Evolutionary conservation across 2,888 invertebrate genomes (phyloP).

Genomic region (Lumbricus terrestris): DNA sequence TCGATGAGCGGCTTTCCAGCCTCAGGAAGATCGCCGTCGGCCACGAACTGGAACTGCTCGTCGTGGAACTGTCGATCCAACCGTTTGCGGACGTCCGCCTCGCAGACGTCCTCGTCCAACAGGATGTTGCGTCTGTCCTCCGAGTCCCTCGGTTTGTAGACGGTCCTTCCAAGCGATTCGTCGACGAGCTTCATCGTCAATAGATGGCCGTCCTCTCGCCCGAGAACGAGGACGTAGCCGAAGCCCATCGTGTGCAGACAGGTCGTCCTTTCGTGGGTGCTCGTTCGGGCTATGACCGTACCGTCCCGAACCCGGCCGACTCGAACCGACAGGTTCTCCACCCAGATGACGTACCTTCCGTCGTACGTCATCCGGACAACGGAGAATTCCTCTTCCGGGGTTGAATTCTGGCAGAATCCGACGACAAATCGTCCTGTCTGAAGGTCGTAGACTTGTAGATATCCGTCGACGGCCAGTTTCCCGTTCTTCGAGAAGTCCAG

Average conservation of each 20-base stretch:
- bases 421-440: conserved; percentile 22
- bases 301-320: conserved; percentile 31
- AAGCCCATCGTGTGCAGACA: conserved; percentile 34
- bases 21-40: conserved; percentile 20
- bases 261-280: conserved; percentile 38
- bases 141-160: conserved; percentile 19
- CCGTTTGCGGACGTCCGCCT: not conserved
- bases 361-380: conserved; percentile 37
- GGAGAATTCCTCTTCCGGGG: conserved; percentile 19
- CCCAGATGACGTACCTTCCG: conserved; percentile 38
- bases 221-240: conserved; percentile 39
- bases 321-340: conserved; percentile 33
- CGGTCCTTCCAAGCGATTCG: not conserved
- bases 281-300: conserved; percentile 31
- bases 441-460: conserved; percentile 38
- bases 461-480: conserved; percentile 36
- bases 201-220: conserved; percentile 41
- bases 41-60: not conserved
- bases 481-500: conserved; percentile 39
- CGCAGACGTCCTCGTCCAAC: conserved; percentile 24
- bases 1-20: not conserved
- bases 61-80: conserved; percentile 24
- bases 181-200: conserved; percentile 38
- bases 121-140: conserved; percentile 26
- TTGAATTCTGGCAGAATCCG: not conserved